Evolutionary conservation across 2,113 vertebrate genomes (phyloP).

Genomic region (Marcusenius ussheri): DNA sequence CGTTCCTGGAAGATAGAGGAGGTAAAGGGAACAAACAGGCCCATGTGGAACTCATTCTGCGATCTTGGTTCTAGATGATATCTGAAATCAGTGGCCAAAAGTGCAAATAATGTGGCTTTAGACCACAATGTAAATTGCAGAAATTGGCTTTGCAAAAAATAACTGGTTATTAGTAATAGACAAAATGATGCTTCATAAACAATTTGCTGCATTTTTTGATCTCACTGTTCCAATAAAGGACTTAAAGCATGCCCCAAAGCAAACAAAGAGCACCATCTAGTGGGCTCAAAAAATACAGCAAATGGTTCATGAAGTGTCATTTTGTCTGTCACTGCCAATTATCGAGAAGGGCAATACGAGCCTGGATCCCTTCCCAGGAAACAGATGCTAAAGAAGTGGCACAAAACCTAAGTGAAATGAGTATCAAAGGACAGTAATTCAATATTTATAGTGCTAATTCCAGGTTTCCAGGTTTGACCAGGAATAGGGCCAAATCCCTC

Average conservation of each 20-base stretch:
- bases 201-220: neutral
- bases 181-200: neutral
- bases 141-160: neutral
- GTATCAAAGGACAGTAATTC: neutral
- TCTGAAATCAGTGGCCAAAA: neutral
- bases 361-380: neutral
- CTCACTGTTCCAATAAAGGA: neutral
- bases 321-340: neutral
- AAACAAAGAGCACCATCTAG: neutral
- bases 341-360: neutral
- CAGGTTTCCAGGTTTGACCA: neutral
- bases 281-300: neutral
- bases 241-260: neutral
- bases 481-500: neutral
- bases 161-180: neutral
- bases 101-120: neutral
- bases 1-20: slow-evolving; percentile 33
- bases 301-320: neutral
- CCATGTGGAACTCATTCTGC: neutral
- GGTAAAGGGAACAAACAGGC: neutral
- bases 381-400: neutral
- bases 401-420: neutral
- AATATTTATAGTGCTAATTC: neutral
- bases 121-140: neutral
- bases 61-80: neutral